Evolutionary conservation across 2,888 invertebrate species (phyloP), one percentile per base, ranked within the genome.

Genomic region (Nemurella pictetii): DNA sequence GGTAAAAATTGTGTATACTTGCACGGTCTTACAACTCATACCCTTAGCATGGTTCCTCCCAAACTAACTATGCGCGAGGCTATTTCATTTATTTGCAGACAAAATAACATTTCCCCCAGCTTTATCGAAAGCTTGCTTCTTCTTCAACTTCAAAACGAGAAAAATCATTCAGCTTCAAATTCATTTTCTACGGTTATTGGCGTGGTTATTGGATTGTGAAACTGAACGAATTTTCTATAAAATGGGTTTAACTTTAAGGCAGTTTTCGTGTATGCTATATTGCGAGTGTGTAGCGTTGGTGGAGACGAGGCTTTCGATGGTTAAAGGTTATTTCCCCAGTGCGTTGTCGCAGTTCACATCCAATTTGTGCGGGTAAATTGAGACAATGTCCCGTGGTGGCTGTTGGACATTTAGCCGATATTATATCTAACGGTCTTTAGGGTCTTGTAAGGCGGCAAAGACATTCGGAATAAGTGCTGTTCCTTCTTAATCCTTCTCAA

Each of bases 351-450:
- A 55, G 84, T 86, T 87, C 87, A 83, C 85, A 85, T 86, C 86
- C 87, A 86, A 86, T 87, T 86, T 86, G 84, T 81, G 83, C 80
- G 78, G n/a, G 83, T 84, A 86, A 87, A 87, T 86, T 87, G 87
- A 86, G 86, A 80, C 85, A 85, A 80, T 84, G 86, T 86, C 86
- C 86, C 86, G 35, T 2, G 77, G 85, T 84, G 85, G 86, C 77
- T 84, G 86, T 86, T 82, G 83, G 83, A 85, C 85, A 83, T 85
- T 86, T 85, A 86, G 84, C 86, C 85, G 85, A 84, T 85, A 85
- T 85, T 86, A 81, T 82, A 73, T 55, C 55, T 55, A 75, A 75
- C 80, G 35, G 80, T 80, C 80, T 80, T 32, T 26, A 26, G 80
- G 80, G 80, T 35, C 80, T 35, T 80, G 80, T 80, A 80, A 9